These are phyloP conservation scores for Drosophila peninsularis DNA, from an alignment of 2,888 invertebrate species.

Conservation along the genomic window DNA sequence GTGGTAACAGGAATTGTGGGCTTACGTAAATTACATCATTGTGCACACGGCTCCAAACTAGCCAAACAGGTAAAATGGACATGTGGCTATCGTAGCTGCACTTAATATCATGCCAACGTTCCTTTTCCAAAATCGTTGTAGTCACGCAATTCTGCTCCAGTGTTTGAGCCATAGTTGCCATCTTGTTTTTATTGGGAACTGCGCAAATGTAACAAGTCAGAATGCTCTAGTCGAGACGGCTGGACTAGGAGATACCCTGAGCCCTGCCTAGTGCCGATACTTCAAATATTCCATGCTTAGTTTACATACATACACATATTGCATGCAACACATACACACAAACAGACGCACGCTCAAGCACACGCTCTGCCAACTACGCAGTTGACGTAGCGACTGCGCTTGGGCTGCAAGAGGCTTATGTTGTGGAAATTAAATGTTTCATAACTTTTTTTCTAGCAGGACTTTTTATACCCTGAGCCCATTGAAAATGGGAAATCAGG, in stretches of 20 bases:
- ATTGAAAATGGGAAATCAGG: no score
- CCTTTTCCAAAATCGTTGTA: constrained; percentile 89
- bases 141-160: constrained; percentile 85
- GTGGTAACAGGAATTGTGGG: neutral
- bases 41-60: constrained; percentile 91
- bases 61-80: constrained; percentile 91
- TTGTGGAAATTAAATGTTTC: no score
- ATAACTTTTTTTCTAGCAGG: no score
- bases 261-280: no score
- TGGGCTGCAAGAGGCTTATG: no score
- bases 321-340: no score
- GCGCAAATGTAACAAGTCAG: constrained; percentile 4
- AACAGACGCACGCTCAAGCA: no score
- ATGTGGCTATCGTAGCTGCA: constrained; percentile 87
- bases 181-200: constrained; percentile 67
- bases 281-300: no score
- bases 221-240: neutral
- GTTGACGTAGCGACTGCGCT: no score
- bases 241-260: neutral
- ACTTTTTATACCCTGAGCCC: no score
- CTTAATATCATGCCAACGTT: constrained; percentile 92
- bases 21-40: constrained; percentile 86
- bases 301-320: no score
- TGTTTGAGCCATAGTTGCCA: constrained; percentile 69
- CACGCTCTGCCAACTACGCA: no score